Evolutionary conservation across 1,140 invertebrate species (phyloP).

Genomic region (Hycleus cichorii): DNA sequence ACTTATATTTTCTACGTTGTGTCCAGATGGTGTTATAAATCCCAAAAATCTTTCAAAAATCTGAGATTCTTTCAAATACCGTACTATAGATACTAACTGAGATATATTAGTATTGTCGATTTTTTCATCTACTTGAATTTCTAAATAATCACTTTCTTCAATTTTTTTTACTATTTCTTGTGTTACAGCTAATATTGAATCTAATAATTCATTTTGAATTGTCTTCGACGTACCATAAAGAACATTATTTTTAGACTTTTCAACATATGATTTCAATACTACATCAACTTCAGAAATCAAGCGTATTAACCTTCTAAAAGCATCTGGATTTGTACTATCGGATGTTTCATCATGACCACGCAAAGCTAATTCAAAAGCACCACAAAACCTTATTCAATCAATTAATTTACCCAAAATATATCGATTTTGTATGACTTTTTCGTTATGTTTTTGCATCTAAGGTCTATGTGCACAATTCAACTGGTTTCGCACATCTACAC

Average conservation of each 20-base stretch:
- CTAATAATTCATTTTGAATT: no score
- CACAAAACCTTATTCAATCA: constrained; percentile 9
- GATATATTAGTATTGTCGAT: no score
- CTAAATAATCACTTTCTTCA: no score
- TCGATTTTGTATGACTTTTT: not conserved
- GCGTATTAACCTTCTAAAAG: not conserved
- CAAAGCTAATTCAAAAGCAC: constrained; percentile 1
- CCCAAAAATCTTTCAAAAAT: no score
- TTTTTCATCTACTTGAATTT: no score
- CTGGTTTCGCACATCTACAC: not conserved
- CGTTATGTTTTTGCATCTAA: not conserved
- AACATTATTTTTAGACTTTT: constrained; percentile 20
- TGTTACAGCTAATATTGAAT: no score
- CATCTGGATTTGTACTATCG: not conserved
- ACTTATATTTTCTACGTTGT: no score
- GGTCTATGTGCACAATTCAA: not conserved
- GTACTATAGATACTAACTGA: no score
- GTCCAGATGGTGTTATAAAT: no score
- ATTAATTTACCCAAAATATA: constrained; percentile 1
- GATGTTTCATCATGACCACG: constrained; percentile 1
- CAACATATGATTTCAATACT: constrained; percentile 11
- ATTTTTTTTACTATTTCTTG: no score
- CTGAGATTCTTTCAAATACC: no score
- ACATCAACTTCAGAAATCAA: constrained; percentile 18
- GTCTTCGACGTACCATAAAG: no score